Percentiles rank a stretch among this genome's conserved stretches.
Evolutionary conservation across 2,113 vertebrate species (phyloP).

Genomic region (Sceloporus tristichus): DNA sequence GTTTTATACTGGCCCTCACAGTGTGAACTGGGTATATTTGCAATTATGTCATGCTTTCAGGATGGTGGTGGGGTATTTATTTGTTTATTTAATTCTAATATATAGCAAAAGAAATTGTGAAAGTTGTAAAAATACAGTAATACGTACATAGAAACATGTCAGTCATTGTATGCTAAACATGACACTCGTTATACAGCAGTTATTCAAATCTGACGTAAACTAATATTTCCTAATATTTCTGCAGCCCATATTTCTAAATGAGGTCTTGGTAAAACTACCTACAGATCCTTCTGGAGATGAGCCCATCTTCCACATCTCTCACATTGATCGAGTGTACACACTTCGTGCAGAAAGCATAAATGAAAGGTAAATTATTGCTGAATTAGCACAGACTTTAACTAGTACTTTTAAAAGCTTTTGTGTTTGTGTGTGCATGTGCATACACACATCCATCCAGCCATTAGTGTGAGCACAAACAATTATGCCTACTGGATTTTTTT

Average conservation of each 20-base stretch:
- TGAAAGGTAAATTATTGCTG: conserved; percentile 83
- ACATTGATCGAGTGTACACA: conserved; percentile 97
- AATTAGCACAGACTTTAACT: neutral
- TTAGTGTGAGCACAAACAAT: too few species aligned
- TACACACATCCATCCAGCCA: neutral
- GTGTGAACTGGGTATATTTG: neutral
- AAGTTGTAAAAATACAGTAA: neutral
- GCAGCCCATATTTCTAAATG: conserved; percentile 98
- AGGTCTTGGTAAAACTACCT: conserved; percentile 96
- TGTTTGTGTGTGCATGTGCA: neutral
- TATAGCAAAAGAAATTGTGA: neutral
- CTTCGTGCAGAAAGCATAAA: conserved; percentile 97
- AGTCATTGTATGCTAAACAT: conserved; percentile 32
- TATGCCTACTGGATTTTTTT: too few species aligned
- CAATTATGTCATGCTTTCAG: neutral
- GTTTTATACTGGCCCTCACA: neutral
- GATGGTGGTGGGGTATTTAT: neutral
- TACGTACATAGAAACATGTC: neutral
- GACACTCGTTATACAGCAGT: conserved; percentile 27
- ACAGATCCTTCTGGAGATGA: conserved; percentile 98
- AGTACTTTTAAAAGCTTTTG: neutral
- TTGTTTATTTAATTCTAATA: neutral
- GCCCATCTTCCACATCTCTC: conserved; percentile 98
- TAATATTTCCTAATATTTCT: conserved; percentile 68
- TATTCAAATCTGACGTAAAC: conserved; percentile 10